Base-by-base conservation (phyloP, 2,113 vertebrate genomes). In the Entosphenus tridentatus region DNA sequence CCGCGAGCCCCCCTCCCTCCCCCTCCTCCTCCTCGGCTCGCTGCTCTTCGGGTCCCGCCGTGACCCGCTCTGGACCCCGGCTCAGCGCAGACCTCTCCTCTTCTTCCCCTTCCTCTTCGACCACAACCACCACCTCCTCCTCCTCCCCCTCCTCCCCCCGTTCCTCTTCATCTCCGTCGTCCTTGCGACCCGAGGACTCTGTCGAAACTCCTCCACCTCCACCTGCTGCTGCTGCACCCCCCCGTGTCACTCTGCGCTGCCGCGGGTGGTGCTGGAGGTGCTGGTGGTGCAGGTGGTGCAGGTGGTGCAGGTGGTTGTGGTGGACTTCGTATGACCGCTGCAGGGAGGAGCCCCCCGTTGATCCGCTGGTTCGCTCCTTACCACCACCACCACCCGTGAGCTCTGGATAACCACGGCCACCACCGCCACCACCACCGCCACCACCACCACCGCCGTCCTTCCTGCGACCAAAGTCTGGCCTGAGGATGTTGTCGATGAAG, bases 401-500 rank as follows among this genome's bases (percentile, higher is more conserved):
- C 39, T 39, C 39, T 39, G 39, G 39, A 39, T 7, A 39, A 39
- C 39, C 39, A 39, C 81, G 72, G 69, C 80, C 79, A 56, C 80
- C 77, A 70, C 79, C 77, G 1, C 58, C 72, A 69, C 77, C 75
- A 70, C 76, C 73, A 71, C 73, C 77, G 54, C 75, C 71, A 55
- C 77, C 73, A 75, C 74, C 39, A 75, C 77, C 71, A 57, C 74
- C 77, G 62, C 62, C 62, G 10, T 90, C 87, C 76, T 85, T 87
- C 73, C 84, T 83, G 81, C 86, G 88, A 79, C 89, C 89, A 78
- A 95, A 91, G 79, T 95, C 89, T 73, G 89, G 89, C 75, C 89
- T 84, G 62, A 95, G 79, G 76, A 95, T 95, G 80, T 95, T 89
- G 80, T 95, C 89, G 73, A 90, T 92, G 80, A 92, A 90, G 77